These are phyloP conservation scores for Sialia sialis DNA, from an alignment of 2,113 vertebrate genomes.

Conservation along the genomic window DNA sequence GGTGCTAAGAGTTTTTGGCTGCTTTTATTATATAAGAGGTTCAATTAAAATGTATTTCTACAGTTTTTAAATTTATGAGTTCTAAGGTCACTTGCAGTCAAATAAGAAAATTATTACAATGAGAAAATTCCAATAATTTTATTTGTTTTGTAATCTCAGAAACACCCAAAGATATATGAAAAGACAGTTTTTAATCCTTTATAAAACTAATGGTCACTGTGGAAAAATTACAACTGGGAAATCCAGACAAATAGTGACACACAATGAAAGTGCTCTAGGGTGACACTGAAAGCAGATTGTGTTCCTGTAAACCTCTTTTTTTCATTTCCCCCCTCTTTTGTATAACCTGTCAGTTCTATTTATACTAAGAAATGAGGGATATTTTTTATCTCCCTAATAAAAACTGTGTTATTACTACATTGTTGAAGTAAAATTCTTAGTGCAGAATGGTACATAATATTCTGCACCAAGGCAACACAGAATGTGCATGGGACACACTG, in stretches of 20 bases:
- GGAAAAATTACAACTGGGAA: neutral
- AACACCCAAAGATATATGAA: neutral
- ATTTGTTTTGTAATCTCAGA: slow-evolving; percentile 9
- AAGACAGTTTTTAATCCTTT: neutral
- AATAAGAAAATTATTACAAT: neutral
- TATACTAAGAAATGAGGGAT: slow-evolving; percentile 6
- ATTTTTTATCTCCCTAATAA: slow-evolving; percentile 20
- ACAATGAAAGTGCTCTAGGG: neutral
- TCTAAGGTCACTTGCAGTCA: neutral
- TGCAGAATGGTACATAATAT: neutral
- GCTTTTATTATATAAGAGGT: neutral
- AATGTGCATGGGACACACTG: neutral
- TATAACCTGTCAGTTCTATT: neutral
- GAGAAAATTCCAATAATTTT: neutral
- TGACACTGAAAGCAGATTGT: neutral
- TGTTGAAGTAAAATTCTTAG: neutral
- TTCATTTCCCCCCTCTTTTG: neutral
- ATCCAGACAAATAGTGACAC: neutral
- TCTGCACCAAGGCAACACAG: neutral
- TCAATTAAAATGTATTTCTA: neutral
- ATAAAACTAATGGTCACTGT: neutral
- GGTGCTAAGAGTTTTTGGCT: neutral
- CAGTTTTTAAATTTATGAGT: neutral
- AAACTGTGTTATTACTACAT: neutral
- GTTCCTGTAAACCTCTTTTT: neutral